Percentiles rank a stretch among this genome's conserved stretches.
Conservation (phyloP, 92 coral and sea anemone genomes). For the Parazoanthus darwini region DNA sequence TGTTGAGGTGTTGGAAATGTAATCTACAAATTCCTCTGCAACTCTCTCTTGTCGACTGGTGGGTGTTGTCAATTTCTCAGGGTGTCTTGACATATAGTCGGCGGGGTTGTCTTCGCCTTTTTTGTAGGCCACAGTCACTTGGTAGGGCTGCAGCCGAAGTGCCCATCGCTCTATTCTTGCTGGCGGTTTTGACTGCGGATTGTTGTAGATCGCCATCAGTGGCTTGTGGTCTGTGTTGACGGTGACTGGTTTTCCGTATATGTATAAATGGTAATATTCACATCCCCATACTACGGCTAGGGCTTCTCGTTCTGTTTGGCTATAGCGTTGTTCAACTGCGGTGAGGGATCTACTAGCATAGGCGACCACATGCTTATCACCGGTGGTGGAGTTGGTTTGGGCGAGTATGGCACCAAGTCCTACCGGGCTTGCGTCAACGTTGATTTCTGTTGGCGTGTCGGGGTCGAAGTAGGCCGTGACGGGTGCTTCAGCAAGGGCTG, state of each 20-base stretch:
- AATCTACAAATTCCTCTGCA: constrained; percentile 40
- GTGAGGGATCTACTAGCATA: constrained; percentile 64
- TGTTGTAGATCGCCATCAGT: constrained; percentile 54
- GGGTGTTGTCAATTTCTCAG: constrained; percentile 14
- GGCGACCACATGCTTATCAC: constrained; percentile 44
- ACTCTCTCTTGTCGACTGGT: constrained; percentile 40
- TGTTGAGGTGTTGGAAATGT: constrained; percentile 23
- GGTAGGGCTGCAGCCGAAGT: constrained; percentile 40
- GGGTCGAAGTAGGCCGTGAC: constrained; percentile 60
- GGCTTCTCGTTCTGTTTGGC: constrained; percentile 45
- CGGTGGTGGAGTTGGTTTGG: constrained; percentile 47
- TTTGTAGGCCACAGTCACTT: constrained; percentile 12
- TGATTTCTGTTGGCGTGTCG: constrained; percentile 48
- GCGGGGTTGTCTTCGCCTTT: constrained; percentile 32
- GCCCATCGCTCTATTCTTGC: constrained; percentile 30
- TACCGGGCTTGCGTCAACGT: constrained; percentile 60
- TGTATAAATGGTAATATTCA: constrained; percentile 52
- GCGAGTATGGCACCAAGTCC: constrained; percentile 55
- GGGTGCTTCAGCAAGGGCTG: constrained; percentile 45
- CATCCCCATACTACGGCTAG: constrained; percentile 57
- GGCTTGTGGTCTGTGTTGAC: constrained; percentile 69
- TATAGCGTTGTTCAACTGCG: constrained; percentile 41
- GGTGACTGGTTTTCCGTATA: constrained; percentile 57
- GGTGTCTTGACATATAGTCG: constrained; percentile 27
- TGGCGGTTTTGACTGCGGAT: constrained; percentile 44